Evolutionary conservation across 2,888 invertebrate genomes (phyloP), one percentile per base, ranked within the genome.

Genomic region (Diogma glabrata): DNA sequence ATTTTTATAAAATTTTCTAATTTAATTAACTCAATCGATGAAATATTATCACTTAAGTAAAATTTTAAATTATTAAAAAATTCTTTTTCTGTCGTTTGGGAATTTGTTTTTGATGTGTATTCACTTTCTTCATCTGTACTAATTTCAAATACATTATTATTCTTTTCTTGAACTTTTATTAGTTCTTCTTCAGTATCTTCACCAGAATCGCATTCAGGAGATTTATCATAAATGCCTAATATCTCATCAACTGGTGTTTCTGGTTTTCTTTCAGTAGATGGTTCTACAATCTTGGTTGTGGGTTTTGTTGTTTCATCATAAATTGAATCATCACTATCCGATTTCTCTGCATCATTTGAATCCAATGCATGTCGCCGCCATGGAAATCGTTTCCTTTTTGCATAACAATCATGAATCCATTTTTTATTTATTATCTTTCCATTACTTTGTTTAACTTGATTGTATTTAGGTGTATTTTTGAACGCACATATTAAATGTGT

Each of bases 401-500:
- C 63, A 58, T 77, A 70, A 59, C 84, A 83, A 53, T 78, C 78
- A 55, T 75, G 73, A 53, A 93, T 71, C 92, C 92, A 93, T n/a
- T 76, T 75, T 56, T 77, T 81, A 19, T 67, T 77, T 3, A 84
- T 82, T 52, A 82, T 87, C 56, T 61, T 62, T 53, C 78, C 78
- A 2, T 77, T 74, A 53, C 75, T 75, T 12, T 43, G 43, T 57
- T 74, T 75, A 2, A 85, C 84, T 67, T 84, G 78, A 49, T 78
- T 76, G 65, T 85, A 85, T 68, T 93, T 93, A 4, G 93, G 94
- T 5, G 93, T 93, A 67, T 87, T 87, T 5, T 78, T 72, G 70
- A 91, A 92, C 10, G 93, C 92, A 72, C 92, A 93, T 88, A 94
- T 76, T 56, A 94, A 78, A 71, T 93, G 93, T 6, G 91, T 92